phyloP scores from a whole-genome alignment of 1,140 invertebrate genomes.

The Drosophila repleta region DNA sequence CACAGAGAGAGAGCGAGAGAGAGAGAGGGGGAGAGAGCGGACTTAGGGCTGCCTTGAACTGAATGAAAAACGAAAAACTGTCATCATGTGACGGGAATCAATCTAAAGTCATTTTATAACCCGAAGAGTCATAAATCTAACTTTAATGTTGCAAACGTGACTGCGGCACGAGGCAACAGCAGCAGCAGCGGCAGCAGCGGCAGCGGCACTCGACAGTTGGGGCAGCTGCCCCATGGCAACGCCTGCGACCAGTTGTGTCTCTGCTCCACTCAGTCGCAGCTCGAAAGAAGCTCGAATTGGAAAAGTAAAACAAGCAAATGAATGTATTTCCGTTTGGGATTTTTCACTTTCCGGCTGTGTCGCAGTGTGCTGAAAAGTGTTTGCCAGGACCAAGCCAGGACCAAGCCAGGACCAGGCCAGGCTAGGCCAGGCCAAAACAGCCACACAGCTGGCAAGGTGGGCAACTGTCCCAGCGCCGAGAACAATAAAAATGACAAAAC shows the following conservation, averaged over 20 bases:
- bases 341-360: slow-evolving; percentile 75
- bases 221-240: too few species aligned
- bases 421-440: too few species aligned
- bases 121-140: slow-evolving; percentile 84
- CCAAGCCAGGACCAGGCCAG: too few species aligned
- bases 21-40: not conserved
- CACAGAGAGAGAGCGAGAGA: slow-evolving; percentile 8
- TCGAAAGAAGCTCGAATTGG: slow-evolving; percentile 64
- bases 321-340: slow-evolving; percentile 82
- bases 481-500: slow-evolving; percentile 70
- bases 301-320: slow-evolving; percentile 82
- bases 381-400: too few species aligned
- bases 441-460: slow-evolving; percentile 4
- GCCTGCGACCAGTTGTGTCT: not conserved
- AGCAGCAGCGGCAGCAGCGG: too few species aligned
- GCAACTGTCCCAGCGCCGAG: too few species aligned
- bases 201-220: too few species aligned
- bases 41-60: slow-evolving; percentile 36
- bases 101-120: slow-evolving; percentile 84
- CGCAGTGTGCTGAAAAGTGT: slow-evolving; percentile 54
- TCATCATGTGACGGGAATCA: slow-evolving; percentile 84
- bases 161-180: slow-evolving; percentile 65
- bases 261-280: not conserved
- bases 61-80: slow-evolving; percentile 83
- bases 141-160: slow-evolving; percentile 84